phyloP scores from a whole-genome alignment of 1,140 invertebrate genomes.

The Armadillidium nasatum region DNA sequence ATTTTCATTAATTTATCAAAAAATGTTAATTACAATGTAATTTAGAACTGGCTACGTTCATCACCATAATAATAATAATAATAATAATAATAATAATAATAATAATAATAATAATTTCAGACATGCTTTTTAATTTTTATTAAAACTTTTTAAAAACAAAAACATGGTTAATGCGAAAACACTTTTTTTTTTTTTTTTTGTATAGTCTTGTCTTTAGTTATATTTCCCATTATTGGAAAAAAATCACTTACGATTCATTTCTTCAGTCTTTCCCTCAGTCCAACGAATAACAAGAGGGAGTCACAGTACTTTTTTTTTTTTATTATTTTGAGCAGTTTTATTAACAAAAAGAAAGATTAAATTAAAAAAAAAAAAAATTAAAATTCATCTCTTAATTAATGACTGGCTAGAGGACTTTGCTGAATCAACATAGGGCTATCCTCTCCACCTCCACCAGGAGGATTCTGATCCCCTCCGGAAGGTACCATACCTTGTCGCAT shows the following conservation, averaged over 20 bases:
- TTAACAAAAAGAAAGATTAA: no score
- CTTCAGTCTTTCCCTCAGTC: neutral
- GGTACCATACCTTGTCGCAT: neutral
- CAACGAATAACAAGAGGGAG: neutral
- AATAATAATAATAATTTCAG: neutral
- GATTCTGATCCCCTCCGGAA: neutral
- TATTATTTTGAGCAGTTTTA: neutral
- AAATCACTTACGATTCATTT: neutral
- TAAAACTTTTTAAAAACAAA: neutral
- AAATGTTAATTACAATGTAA: neutral
- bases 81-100: constrained; percentile 6
- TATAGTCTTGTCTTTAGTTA: no score
- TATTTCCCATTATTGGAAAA: no score
- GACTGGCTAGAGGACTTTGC: neutral
- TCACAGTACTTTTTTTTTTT: neutral
- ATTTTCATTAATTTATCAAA: neutral
- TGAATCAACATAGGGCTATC: neutral
- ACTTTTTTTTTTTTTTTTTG: no score
- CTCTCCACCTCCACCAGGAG: neutral
- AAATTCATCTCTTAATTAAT: no score
- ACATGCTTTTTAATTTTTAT: neutral
- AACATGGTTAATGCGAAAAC: no score
- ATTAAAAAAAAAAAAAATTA: no score
- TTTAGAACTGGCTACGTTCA: neutral
- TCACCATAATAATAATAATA: neutral